Conservation (phyloP, 2,888 invertebrate species). For the Agrochola circellaris region DNA sequence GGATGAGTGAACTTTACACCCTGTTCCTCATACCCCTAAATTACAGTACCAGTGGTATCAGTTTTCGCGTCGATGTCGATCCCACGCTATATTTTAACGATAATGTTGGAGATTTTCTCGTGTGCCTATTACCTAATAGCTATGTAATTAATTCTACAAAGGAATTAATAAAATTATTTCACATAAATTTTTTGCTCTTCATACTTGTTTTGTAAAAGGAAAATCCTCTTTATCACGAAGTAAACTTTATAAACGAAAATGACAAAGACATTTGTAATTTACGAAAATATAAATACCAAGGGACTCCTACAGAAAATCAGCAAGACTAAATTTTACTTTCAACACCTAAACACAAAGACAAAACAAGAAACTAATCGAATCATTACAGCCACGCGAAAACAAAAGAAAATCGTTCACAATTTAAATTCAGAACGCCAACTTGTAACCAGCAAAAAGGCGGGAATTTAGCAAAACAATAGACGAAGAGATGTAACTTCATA, state of each 20-base stretch:
- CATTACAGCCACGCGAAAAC: constrained; percentile 22
- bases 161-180: neutral
- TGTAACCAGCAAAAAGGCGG: constrained; percentile 42
- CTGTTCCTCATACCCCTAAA: too few species aligned
- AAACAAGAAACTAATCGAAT: constrained; percentile 39
- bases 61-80: too few species aligned
- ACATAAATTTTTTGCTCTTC: neutral
- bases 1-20: too few species aligned
- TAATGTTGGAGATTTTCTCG: neutral
- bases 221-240: neutral
- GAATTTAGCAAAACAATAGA: constrained; percentile 58
- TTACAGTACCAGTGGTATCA: too few species aligned
- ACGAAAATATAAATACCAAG: constrained; percentile 2
- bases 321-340: constrained; percentile 3
- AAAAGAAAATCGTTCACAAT: constrained; percentile 33
- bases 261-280: neutral
- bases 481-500: constrained; percentile 64
- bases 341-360: constrained; percentile 34
- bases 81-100: neutral
- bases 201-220: neutral
- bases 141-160: neutral
- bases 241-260: neutral
- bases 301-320: neutral
- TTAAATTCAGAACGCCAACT: constrained; percentile 43
- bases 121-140: neutral